Percentiles rank a stretch among this genome's conserved stretches.
Evolutionary conservation across 2,113 vertebrate species (phyloP).

Genomic region (Menura novaehollandiae): DNA sequence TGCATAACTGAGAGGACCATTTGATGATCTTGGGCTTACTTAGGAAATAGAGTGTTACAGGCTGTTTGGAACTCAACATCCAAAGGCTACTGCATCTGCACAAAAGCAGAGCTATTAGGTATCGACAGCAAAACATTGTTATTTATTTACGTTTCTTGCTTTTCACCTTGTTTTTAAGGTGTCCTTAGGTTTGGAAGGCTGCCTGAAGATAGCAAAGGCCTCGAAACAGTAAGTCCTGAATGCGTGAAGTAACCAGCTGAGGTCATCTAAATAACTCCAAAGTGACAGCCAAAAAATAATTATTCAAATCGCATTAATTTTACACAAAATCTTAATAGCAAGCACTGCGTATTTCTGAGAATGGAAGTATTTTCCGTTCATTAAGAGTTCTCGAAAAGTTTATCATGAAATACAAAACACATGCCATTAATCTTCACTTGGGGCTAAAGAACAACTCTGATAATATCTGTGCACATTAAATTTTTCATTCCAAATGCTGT

Average conservation of each 20-base stretch:
- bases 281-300: not conserved
- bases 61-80: not conserved
- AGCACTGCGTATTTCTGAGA: not conserved
- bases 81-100: not conserved
- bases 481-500: not conserved
- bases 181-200: not conserved
- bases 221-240: not conserved
- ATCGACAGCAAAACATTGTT: not conserved
- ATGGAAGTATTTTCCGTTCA: conserved; percentile 8
- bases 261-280: not conserved
- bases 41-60: not conserved
- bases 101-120: not conserved
- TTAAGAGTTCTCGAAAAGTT: not conserved
- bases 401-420: not conserved
- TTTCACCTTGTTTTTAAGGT: not conserved
- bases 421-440: not conserved
- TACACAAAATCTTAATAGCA: not conserved
- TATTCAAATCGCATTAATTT: not conserved
- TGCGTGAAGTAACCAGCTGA: not conserved
- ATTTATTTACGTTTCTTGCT: not conserved
- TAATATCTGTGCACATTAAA: conserved; percentile 7
- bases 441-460: not conserved
- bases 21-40: not conserved
- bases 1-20: not conserved
- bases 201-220: not conserved